Conservation (phyloP, 2,888 invertebrate species). For the Caenorhabditis angaria region DNA sequence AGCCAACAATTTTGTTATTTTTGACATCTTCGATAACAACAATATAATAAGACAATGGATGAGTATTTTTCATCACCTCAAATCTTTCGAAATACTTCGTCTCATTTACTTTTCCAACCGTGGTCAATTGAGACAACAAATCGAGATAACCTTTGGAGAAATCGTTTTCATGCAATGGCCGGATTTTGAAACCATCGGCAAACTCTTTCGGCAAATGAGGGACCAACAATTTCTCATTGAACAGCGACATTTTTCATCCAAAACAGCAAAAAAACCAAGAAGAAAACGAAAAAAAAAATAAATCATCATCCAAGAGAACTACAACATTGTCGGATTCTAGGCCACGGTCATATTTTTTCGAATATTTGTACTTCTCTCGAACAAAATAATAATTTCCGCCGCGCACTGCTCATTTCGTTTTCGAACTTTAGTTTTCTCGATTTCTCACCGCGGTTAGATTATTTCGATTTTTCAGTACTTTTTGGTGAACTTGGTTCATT, state of each 20-base stretch:
- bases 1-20: slow-evolving; percentile 77
- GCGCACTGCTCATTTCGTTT: no score
- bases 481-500: no score
- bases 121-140: slow-evolving; percentile 65
- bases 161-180: slow-evolving; percentile 56
- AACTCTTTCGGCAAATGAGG: slow-evolving; percentile 21
- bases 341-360: slow-evolving; percentile 18
- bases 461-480: no score
- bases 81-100: slow-evolving; percentile 77
- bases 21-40: slow-evolving; percentile 90
- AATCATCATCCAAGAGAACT: slow-evolving; percentile 8
- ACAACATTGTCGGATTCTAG: slow-evolving; percentile 11
- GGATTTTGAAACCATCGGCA: slow-evolving; percentile 29
- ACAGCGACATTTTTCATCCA: slow-evolving; percentile 20
- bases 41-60: slow-evolving; percentile 85
- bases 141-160: slow-evolving; percentile 60
- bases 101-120: slow-evolving; percentile 59
- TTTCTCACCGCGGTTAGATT: not conserved
- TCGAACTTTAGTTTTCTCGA: slow-evolving; percentile 1
- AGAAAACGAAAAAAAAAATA: slow-evolving; percentile 3
- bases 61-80: slow-evolving; percentile 81
- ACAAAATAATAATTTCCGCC: slow-evolving; percentile 15
- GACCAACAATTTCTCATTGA: slow-evolving; percentile 21
- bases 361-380: slow-evolving; percentile 26
- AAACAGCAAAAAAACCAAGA: slow-evolving; percentile 2